phyloP scores from a whole-genome alignment of 1,140 invertebrate genomes.

The Gerris buenoi region DNA sequence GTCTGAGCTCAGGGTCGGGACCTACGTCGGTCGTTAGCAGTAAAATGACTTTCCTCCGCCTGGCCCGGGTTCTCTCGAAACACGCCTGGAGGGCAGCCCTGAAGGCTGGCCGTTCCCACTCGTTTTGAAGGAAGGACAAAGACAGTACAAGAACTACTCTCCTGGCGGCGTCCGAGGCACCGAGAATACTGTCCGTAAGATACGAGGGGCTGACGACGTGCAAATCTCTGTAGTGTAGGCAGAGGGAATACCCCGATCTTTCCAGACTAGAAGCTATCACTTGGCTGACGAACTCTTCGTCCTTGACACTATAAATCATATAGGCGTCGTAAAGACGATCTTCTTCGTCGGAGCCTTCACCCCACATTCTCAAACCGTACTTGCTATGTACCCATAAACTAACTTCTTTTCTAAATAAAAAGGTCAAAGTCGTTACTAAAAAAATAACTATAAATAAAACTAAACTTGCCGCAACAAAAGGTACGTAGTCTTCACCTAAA shows the following conservation, averaged over 20 bases:
- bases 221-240: conserved; percentile 57
- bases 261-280: conserved; percentile 65
- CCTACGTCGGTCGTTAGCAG: conserved; percentile 48
- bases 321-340: conserved; percentile 74
- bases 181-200: conserved; percentile 55
- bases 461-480: conserved; percentile 52
- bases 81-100: conserved; percentile 47
- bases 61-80: conserved; percentile 32
- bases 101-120: conserved; percentile 57
- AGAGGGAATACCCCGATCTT: conserved; percentile 51
- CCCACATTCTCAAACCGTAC: conserved; percentile 55
- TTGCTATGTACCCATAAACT: conserved; percentile 55
- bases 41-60: conserved; percentile 57
- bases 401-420: conserved; percentile 59
- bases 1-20: conserved; percentile 63
- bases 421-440: conserved; percentile 47
- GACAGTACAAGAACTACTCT: conserved; percentile 57
- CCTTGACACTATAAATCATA: conserved; percentile 70
- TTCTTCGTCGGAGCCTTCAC: conserved; percentile 37
- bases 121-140: conserved; percentile 52
- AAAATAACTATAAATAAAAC: conserved; percentile 54
- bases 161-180: conserved; percentile 56
- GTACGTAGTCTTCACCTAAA: conserved; percentile 46
- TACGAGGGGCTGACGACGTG: conserved; percentile 44
- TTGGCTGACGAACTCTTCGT: conserved; percentile 62